Evolutionary conservation across 1,140 invertebrate genomes (phyloP).

Genomic region (Drosophila azteca): DNA sequence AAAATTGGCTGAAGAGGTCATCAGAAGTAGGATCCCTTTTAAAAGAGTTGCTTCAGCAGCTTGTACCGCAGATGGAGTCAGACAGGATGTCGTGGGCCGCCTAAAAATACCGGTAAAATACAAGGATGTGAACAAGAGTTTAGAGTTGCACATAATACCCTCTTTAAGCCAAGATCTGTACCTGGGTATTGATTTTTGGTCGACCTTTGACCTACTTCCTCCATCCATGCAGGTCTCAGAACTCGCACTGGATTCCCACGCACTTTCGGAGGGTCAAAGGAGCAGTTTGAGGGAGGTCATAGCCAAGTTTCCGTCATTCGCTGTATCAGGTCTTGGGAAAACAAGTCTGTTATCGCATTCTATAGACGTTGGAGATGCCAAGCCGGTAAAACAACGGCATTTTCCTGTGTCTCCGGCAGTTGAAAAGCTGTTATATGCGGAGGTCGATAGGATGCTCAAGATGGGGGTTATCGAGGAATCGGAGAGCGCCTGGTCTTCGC

Average conservation of each 20-base stretch:
- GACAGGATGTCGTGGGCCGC: neutral
- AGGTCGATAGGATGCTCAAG: conserved; percentile 54
- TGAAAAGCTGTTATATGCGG: conserved; percentile 38
- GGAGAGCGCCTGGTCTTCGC: no score
- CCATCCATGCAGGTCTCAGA: neutral
- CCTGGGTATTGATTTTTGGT: conserved; percentile 1
- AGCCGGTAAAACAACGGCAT: conserved; percentile 60
- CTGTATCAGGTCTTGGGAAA: neutral
- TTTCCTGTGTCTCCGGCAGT: conserved; percentile 56
- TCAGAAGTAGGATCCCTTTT: no score
- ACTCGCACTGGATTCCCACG: neutral
- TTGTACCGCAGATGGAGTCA: neutral
- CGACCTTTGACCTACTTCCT: neutral
- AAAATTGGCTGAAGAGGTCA: neutral
- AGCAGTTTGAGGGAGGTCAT: neutral
- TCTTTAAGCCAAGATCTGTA: neutral
- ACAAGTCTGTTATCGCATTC: neutral
- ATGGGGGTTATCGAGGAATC: conserved; percentile 53
- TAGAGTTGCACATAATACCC: neutral
- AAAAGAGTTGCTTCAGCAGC: neutral
- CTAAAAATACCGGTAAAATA: neutral
- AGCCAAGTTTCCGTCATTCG: conserved; percentile 1
- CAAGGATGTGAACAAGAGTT: neutral
- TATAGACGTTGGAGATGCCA: conserved; percentile 44
- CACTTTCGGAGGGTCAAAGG: neutral